Percentiles rank a stretch among this genome's conserved stretches.
Evolutionary conservation across 1,140 invertebrate species (phyloP).

Genomic region (Nylanderia fulva): DNA sequence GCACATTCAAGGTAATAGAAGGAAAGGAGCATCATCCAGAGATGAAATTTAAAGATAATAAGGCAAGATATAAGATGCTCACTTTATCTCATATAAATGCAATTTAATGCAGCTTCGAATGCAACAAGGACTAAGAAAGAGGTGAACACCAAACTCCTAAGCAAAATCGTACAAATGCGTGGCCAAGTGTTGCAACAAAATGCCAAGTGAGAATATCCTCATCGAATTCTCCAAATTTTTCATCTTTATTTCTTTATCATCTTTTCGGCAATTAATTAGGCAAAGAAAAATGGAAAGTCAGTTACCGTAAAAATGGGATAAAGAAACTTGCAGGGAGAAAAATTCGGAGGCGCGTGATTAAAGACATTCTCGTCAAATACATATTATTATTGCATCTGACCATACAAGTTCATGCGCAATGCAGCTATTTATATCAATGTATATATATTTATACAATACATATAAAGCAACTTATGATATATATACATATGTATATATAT

Average conservation of each 20-base stretch:
- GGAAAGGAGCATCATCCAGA: neutral
- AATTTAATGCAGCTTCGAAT: constrained; percentile 42
- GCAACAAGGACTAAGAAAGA: constrained; percentile 14
- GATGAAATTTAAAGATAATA: constrained; percentile 13
- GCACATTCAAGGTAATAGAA: constrained; percentile 40
- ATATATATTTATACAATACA: neutral
- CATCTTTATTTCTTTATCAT: neutral
- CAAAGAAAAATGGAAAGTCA: no score
- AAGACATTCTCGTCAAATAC: neutral
- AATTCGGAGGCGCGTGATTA: neutral
- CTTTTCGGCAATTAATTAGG: neutral
- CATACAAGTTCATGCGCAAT: constrained; percentile 30
- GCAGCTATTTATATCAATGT: constrained; percentile 48
- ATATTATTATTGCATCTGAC: neutral
- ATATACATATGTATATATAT: constrained; percentile 6
- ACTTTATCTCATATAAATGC: neutral
- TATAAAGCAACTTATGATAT: constrained; percentile 7
- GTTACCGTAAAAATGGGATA: neutral
- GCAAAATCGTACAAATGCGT: neutral
- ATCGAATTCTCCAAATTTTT: neutral
- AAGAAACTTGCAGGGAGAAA: neutral
- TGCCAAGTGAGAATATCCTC: neutral
- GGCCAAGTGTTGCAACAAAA: neutral
- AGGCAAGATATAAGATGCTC: constrained; percentile 1
- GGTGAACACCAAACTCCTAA: neutral